A percentile compares a stretch with the other conserved stretches of the same genome.
Evolutionary conservation across 2,888 invertebrate genomes (phyloP).

Genomic region (Drosophila borborema): DNA sequence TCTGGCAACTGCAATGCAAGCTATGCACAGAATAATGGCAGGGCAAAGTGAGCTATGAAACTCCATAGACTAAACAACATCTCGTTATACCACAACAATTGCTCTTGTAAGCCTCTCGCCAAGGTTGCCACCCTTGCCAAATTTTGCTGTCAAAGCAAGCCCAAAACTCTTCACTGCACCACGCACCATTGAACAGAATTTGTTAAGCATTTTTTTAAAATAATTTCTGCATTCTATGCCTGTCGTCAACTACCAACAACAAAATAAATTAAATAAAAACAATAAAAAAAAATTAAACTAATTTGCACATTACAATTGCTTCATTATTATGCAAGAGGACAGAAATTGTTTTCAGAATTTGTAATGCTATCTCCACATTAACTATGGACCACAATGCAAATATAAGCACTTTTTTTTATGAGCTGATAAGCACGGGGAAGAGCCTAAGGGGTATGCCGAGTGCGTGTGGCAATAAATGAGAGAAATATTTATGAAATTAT

Average conservation of each 20-base stretch:
- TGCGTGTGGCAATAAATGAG: background rate
- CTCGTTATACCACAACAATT: no score
- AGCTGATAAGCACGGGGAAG: background rate
- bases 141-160: no score
- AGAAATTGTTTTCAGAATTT: slow-evolving; percentile 4
- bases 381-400: slow-evolving; percentile 4
- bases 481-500: background rate
- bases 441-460: background rate
- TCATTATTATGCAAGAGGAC: slow-evolving; percentile 8
- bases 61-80: no score
- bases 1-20: no score
- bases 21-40: no score
- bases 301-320: background rate
- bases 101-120: no score
- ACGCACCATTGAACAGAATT: background rate
- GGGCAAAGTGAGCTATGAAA: no score
- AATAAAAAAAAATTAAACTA: background rate
- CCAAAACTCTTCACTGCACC: no score
- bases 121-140: no score
- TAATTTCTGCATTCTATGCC: background rate
- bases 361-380: slow-evolving; percentile 3
- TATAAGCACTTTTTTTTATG: background rate
- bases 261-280: background rate
- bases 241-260: background rate
- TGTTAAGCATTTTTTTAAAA: background rate